Evolutionary conservation across 1,140 invertebrate genomes (phyloP), one percentile per base, ranked within the genome.

Genomic region (Brachionus rotundiformis): DNA sequence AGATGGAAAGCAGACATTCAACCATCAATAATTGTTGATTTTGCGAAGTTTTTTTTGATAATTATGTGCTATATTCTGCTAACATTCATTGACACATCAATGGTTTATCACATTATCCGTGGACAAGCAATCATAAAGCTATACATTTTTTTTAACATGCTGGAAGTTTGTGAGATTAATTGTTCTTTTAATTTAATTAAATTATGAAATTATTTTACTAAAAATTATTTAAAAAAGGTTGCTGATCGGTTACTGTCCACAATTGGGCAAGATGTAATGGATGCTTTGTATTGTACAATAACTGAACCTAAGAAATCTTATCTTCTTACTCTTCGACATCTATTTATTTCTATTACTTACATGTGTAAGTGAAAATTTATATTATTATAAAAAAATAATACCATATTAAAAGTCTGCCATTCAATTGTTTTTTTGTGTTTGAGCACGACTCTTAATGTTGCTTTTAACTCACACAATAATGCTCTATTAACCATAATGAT

Each of bases 91-190:
- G 79, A 81, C 16, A 81, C 54, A 41, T 81, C 79, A 41, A 71
- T 82, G 39, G 81, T 82, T 59, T 99, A 99, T 89, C 98, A 99
- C 89, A 90, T 98, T 83, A 96, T 99, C 29, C 95, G 98, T 87
- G 96, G 94, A 85, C 98, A 99, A 86, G 96, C 95, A 76, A 94
- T 98, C 65, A 98, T 99, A 86, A 99, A 99, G 87, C 89, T 99
- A 63, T 99, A 99, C 87, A 96, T 99, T 86, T 98, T 99, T 89
- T 99, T 96, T 87, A 99, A 99, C 89, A 98, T 99, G 95, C 89
- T 99, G 68, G 98, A 99, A 90, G 96, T 93, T 87, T 85, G 86
- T 61, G 31, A 83, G 10, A 81, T n/a, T n/a, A 81, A 73, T 44
- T 39, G 36, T 39, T 39, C 36, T 39, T 39, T 2, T 6, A 10